These are phyloP conservation scores for Saxicola maurus DNA, from an alignment of 2,797 vertebrate species.

Conservation along the genomic window DNA sequence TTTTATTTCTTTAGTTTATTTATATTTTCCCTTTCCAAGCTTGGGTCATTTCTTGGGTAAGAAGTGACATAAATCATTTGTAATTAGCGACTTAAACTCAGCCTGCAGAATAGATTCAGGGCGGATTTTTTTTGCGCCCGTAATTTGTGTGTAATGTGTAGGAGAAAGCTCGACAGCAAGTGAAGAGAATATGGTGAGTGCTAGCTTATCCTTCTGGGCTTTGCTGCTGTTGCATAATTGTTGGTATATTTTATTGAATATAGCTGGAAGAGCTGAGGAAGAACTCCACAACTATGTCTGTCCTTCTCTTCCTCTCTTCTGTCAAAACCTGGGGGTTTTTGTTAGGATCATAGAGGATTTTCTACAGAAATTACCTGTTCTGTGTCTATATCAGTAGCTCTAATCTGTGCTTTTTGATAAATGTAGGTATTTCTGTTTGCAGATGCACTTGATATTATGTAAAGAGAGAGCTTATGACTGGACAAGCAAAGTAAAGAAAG, in stretches of 20 bases:
- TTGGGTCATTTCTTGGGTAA: not conserved
- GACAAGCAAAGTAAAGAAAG: not conserved
- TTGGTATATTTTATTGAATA: not conserved
- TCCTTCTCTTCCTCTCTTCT: not conserved
- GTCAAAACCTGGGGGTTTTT: not conserved
- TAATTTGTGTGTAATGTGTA: not conserved
- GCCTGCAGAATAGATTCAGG: not conserved
- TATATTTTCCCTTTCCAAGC: not conserved
- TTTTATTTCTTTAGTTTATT: not conserved
- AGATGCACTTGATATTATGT: not conserved
- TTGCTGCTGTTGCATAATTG: not conserved
- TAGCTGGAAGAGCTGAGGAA: not conserved
- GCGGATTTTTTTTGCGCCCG: fast-evolving
- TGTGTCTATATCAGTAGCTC: not conserved
- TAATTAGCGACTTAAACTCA: not conserved
- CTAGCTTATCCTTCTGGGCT: not conserved
- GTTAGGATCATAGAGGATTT: not conserved
- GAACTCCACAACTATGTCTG: not conserved
- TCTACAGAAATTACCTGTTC: not conserved
- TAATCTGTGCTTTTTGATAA: not conserved
- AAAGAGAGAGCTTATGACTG: not conserved
- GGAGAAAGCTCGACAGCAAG: not conserved
- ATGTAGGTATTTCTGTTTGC: not conserved
- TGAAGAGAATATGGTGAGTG: not conserved
- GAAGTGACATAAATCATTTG: not conserved